Evolutionary conservation across 2,888 invertebrate species (phyloP).

Genomic region (Nephrotoma appendiculata): DNA sequence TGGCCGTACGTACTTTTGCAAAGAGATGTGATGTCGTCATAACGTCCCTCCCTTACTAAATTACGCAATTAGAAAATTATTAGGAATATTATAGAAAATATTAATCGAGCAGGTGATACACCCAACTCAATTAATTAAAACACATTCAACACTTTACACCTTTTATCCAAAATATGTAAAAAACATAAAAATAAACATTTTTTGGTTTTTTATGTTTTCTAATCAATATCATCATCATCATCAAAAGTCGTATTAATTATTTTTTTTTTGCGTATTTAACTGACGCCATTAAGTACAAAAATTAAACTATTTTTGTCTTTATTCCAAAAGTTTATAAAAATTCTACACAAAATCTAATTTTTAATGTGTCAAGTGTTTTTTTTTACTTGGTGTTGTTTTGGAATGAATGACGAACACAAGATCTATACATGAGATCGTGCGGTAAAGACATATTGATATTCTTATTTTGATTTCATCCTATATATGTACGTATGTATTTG

Average conservation of each 20-base stretch:
- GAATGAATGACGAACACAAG: background rate
- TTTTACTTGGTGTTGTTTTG: background rate
- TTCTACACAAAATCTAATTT: background rate
- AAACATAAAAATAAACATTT: background rate
- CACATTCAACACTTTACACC: background rate
- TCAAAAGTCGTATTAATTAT: background rate
- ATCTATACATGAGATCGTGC: background rate
- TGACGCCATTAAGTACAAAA: background rate
- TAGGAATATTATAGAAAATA: background rate
- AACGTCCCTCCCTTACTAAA: background rate
- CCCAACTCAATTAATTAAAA: background rate
- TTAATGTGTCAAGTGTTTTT: background rate
- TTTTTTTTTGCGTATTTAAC: background rate
- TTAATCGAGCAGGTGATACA: background rate
- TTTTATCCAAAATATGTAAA: background rate
- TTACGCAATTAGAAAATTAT: background rate
- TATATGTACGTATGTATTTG: background rate
- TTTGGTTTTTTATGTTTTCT: background rate
- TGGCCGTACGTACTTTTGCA: background rate
- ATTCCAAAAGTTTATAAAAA: too few relatives aligned
- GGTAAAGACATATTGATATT: background rate
- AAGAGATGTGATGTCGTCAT: background rate
- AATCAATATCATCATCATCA: background rate
- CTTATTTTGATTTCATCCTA: background rate
- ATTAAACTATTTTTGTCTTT: background rate